A percentile compares a stretch with the other conserved stretches of the same genome.
Evolutionary conservation across 2,113 vertebrate species (phyloP).

Genomic region (Plecturocebus donacophilus): DNA sequence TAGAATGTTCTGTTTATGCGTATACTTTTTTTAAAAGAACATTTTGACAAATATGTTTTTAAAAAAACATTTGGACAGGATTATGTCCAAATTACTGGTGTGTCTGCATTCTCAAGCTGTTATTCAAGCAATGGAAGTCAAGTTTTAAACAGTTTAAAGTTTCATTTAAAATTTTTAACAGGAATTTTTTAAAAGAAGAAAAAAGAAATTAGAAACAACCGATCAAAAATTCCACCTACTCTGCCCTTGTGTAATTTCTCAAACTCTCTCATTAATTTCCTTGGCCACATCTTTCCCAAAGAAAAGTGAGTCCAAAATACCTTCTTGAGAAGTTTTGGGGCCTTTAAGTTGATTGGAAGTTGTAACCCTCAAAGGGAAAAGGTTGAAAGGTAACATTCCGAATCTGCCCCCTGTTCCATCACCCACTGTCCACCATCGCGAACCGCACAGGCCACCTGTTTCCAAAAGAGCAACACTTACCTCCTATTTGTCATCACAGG

Average conservation of each 20-base stretch:
- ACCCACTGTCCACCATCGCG: no score
- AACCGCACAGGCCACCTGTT: background rate
- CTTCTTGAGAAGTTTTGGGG: background rate
- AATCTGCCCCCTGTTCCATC: no score
- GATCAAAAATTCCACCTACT: background rate
- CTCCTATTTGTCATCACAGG: background rate
- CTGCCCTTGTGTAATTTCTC: background rate
- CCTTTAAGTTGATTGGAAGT: background rate
- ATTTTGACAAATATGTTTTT: conserved; percentile 1
- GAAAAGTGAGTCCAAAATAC: background rate
- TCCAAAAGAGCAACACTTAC: background rate
- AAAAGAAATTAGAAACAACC: background rate
- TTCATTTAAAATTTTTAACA: background rate
- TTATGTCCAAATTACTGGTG: background rate
- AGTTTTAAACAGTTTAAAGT: background rate
- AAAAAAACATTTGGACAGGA: no score
- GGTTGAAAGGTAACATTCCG: no score
- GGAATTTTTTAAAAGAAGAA: background rate
- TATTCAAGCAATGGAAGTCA: background rate
- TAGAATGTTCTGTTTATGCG: background rate
- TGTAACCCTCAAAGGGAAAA: background rate
- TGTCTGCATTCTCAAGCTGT: background rate
- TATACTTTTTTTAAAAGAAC: background rate
- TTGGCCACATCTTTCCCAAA: background rate
- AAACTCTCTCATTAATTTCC: background rate